Evolutionary conservation across 2,113 vertebrate genomes (phyloP).

Genomic region (Oceanites oceanicus): DNA sequence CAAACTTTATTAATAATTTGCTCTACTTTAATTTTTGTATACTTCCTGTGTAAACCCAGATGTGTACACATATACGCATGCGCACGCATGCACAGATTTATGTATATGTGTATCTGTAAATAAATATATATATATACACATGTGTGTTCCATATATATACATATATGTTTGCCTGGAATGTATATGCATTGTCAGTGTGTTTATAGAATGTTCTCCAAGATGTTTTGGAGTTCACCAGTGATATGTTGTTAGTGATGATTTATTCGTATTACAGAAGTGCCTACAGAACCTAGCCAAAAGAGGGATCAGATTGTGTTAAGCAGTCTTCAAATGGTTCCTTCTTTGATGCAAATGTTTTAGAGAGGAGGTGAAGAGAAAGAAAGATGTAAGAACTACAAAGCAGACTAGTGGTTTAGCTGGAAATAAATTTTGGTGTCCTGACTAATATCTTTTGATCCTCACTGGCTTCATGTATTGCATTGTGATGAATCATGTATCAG

Average conservation of each 20-base stretch:
- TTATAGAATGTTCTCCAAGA: neutral
- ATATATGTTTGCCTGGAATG: neutral
- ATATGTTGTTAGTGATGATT: neutral
- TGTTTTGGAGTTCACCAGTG: neutral
- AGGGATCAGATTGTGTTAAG: neutral
- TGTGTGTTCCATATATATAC: neutral
- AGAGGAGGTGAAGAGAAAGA: neutral
- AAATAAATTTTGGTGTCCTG: neutral
- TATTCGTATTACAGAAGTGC: neutral
- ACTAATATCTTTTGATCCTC: neutral
- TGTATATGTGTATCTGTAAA: neutral
- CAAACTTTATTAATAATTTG: neutral
- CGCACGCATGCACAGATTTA: neutral
- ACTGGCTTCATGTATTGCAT: neutral
- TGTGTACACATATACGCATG: neutral
- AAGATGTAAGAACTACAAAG: neutral
- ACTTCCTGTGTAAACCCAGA: neutral
- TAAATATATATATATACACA: accelerated
- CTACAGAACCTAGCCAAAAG: neutral
- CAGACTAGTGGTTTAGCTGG: neutral
- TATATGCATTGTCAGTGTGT: neutral
- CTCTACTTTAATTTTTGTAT: neutral
- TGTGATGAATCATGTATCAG: neutral
- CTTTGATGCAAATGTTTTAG: neutral
- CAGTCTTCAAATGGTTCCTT: neutral